Evolutionary conservation across 2,888 invertebrate species (phyloP), one percentile per base, ranked within the genome.

Genomic region (Sinhomidia bicolor): DNA sequence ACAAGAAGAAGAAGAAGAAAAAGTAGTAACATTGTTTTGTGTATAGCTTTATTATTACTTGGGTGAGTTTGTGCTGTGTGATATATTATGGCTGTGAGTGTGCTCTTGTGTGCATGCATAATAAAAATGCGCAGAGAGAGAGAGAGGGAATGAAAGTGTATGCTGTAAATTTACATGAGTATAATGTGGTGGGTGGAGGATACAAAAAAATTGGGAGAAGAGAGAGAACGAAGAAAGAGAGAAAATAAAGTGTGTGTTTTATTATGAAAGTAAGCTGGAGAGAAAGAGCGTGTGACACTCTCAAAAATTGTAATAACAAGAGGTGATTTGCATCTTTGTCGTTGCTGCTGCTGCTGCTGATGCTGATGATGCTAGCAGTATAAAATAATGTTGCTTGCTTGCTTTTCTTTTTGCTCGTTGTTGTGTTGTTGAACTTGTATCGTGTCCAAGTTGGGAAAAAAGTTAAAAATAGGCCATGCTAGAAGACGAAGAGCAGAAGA

Each of bases 281-380:
- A n/a, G 10, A 23, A 4, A 36, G 20, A 32, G 76, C 10, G 29
- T 76, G 76, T 54, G 51, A 76, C 76, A 51, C n/a, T 29, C 54
- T 9, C 44, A 51, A 51, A 76, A 76, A 23, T 71, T 47, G 32
- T 41, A 14, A 20, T 14, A 76, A 51, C 76, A 76, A 76, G 14
- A 51, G 76, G 47, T 26, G 54, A 76, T 76, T 76, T 76, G 76
- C 76, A 76, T 76, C 47, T 74, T 76, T 76, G 51, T 47, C 47
- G 17, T 9, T 65, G 65, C 12, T 65, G 65, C 65, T 65, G 57
- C 9, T 5, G 1, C 29, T 14, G 62, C 12, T 17, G 26, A 47
- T 12, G 76, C 23, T 51, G 51, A 76, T 47, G n/a, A 12, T 47
- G 7, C 20, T 20, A 17, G 17, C 20, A n/a, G n/a, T n/a, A n/a